Evolutionary conservation across 1,140 invertebrate genomes (phyloP), one percentile per base, ranked within the genome.

Genomic region (Orius laevigatus): DNA sequence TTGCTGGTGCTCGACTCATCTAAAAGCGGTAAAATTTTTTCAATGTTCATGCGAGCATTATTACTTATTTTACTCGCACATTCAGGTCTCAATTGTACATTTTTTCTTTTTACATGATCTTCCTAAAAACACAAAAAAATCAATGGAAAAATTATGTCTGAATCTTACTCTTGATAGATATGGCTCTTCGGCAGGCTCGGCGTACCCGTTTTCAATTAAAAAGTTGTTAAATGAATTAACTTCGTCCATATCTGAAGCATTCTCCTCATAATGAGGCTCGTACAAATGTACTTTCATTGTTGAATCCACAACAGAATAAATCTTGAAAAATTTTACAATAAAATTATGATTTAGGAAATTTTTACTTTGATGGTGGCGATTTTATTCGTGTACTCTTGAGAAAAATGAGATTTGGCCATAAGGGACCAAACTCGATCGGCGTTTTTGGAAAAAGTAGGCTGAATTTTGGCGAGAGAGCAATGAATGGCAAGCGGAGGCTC

Each of bases 301-400:
- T 4, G 25, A 25, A 44, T 84, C 67, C 0, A 84, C 76, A 14
- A 90, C 74, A 0, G 87, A 91, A 62, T 80, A 91, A 16, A 92
- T 66, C 73, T 85, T 59, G 18, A 66, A 59, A 52, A 58, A 47
- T 4, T 4, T 25, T 25, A 25, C 3, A 4, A 4, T 25, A 25
- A 25, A 25, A 25, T 25, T 25, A 4, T 25, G n/a, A n/a, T 25
- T 25, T 25, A 4, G 25, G 25, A 4, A 4, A 25, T 4, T 4
- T 25, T 25, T 25, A 25, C 25, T 8, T 25, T 25, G 3, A 25
- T 3, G 8, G 3, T 4, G 3, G 25, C 25, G 3, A 25, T 25
- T 25, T 25, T 8, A 8, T 25, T 25, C 8, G n/a, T n/a, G n/a
- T n/a, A n/a, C n/a, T n/a, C n/a, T n/a, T n/a, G n/a, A n/a, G 25